Base-by-base conservation (phyloP, 2,113 vertebrate species). In the Anas platyrhynchos region DNA sequence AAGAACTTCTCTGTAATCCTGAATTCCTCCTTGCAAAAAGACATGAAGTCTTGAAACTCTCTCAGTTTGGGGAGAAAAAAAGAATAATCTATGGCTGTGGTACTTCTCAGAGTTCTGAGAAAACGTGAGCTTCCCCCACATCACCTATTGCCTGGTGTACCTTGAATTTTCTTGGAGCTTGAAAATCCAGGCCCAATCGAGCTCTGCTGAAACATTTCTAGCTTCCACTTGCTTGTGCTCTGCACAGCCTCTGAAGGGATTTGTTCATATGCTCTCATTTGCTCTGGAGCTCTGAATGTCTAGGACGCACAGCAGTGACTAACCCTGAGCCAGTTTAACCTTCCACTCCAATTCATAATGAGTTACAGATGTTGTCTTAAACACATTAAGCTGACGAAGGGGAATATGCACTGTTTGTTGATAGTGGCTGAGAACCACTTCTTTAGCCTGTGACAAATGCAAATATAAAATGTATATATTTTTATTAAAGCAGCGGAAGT, bases 371-470 rank as follows among this genome's bases (percentile, higher is more conserved):
- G 58, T 41, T 22, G 44, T 44, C 87, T 48, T 15, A n/a, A 38
- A 68, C 8, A 6, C 25, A 1, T 68, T 11, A 11, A 8, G 15
- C 83, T 66, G 84, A 84, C 7, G 0, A 89, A 78, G 83, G 76
- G 83, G 84, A 69, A 88, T 88, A 58, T 6, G 68, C 61, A 9
- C 65, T 46, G 8, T 81, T 89, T 92, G 89, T 91, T 95, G 85
- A 14, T 67, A 11, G 27, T 76, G 94, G 91, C 96, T 23, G 6
- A 84, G 91, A 94, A 83, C 84, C 91, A 34, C 77, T 58, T 74
- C 58, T 89, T 26, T 63, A 96, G 85, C 92, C n/a, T 54, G 43
- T 67, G 93, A 86, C 67, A 84, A 31, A 77, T 11, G 25, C 69
- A 93, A 72, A 84, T 61, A 59, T 6, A 25, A 66, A 95, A 82